A percentile compares a stretch with the other conserved stretches of the same genome.
These are phyloP conservation scores for Narcine bancroftii DNA, from an alignment of 2,113 vertebrate genomes.

Conservation along the genomic window DNA sequence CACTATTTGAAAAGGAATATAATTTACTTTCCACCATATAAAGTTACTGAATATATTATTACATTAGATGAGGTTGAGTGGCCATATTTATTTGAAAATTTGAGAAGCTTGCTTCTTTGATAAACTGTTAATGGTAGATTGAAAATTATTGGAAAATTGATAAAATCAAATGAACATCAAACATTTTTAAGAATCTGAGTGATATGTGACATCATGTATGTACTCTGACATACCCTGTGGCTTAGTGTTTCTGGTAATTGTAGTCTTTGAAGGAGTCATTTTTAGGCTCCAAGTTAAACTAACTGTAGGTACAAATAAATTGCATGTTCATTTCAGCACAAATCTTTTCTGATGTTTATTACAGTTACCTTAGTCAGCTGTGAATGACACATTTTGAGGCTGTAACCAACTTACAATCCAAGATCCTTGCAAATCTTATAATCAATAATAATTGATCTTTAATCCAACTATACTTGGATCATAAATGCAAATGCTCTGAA, in stretches of 20 bases:
- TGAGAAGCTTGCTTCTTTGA: background rate
- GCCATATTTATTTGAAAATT: too few relatives aligned
- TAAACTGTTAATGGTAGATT: background rate
- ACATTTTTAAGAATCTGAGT: too few relatives aligned
- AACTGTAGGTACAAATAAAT: conserved; percentile 15
- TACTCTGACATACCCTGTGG: background rate
- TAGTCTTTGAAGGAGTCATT: background rate
- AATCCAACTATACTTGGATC: background rate
- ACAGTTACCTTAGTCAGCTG: background rate
- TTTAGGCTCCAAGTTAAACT: background rate
- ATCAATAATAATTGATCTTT: background rate
- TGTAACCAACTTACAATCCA: background rate
- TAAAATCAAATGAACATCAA: background rate
- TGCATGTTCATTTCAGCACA: background rate
- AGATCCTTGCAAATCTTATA: background rate
- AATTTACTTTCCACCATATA: too few relatives aligned
- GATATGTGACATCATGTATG: too few relatives aligned
- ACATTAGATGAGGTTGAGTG: too few relatives aligned
- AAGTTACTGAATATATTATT: too few relatives aligned
- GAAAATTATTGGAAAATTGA: background rate
- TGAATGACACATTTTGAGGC: background rate
- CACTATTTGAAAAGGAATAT: too few relatives aligned
- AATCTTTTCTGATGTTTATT: background rate
- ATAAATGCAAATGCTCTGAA: background rate
- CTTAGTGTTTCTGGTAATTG: background rate